A percentile compares a stretch with the other conserved stretches of the same genome.
phyloP scores from a whole-genome alignment of 2,888 invertebrate genomes.

The Neria commutata region DNA sequence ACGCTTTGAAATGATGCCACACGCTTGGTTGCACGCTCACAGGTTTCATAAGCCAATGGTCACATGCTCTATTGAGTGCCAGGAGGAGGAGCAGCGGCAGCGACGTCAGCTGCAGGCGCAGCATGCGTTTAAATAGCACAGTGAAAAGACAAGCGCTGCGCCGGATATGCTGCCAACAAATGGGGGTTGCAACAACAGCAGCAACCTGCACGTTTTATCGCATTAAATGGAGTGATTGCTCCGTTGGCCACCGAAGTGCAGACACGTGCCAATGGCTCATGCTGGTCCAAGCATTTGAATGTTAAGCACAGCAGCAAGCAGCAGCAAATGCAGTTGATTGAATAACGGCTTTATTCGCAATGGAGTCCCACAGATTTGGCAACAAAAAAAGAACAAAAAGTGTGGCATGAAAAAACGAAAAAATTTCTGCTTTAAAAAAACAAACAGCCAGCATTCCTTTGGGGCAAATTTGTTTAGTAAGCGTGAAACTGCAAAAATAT shows the following conservation, averaged over 20 bases:
- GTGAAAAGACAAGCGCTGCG: background rate
- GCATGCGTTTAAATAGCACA: constrained; percentile 1
- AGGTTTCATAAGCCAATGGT: background rate
- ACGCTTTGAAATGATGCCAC: background rate
- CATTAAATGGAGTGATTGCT: constrained; percentile 40
- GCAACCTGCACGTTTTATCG: constrained; percentile 15
- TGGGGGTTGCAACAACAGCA: background rate
- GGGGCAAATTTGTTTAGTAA: too few relatives aligned
- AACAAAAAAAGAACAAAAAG: too few relatives aligned
- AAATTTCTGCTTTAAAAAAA: too few relatives aligned
- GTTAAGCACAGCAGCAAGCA: background rate
- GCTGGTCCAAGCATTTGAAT: background rate
- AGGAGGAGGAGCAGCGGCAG: constrained; percentile 36
- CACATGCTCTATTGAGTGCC: constrained; percentile 27
- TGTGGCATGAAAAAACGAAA: too few relatives aligned
- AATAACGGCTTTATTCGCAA: too few relatives aligned
- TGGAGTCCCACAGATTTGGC: too few relatives aligned
- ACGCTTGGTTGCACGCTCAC: background rate
- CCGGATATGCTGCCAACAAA: constrained; percentile 1
- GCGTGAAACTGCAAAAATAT: too few relatives aligned
- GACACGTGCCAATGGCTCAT: constrained; percentile 44
- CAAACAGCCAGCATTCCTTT: too few relatives aligned
- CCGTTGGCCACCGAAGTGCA: constrained; percentile 49
- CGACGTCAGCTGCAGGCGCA: background rate
- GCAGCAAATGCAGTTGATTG: background rate